Conservation (phyloP, 2,113 vertebrate species). For the western clawed frog (Xenopus tropicalis) region DNA sequence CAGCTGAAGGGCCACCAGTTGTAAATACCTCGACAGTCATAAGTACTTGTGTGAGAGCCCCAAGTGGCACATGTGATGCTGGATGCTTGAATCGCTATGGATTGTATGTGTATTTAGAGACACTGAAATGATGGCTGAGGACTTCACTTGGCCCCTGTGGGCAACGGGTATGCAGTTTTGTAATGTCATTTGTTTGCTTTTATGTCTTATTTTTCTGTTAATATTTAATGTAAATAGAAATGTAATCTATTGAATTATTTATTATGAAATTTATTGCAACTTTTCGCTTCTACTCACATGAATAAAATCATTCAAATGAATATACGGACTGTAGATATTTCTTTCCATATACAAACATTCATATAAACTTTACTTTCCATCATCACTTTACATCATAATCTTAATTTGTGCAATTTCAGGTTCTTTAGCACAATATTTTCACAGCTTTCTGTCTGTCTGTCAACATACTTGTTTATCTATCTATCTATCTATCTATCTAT, state of each 20-base stretch:
- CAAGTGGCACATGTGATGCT: no score
- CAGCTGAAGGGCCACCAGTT: no score
- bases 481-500: constrained; percentile 24
- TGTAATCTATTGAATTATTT: constrained; percentile 33
- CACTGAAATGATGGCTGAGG: not conserved
- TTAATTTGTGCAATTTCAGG: no score
- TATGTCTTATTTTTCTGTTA: not conserved
- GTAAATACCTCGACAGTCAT: no score
- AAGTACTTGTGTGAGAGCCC: no score
- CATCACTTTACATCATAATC: no score
- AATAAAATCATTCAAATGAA: constrained; percentile 13
- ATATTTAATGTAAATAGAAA: constrained; percentile 25
- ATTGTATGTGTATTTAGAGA: no score
- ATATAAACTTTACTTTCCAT: no score
- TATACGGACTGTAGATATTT: no score
- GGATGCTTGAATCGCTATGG: no score
- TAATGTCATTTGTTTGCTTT: not conserved
- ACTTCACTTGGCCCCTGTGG: not conserved
- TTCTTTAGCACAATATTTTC: no score
- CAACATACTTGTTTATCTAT: constrained; percentile 1
- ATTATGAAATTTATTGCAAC: constrained; percentile 6
- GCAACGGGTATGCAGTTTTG: not conserved
- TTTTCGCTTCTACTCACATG: not conserved
- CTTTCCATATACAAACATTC: no score
- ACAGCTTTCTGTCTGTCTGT: not conserved